Evolutionary conservation across 2,797 vertebrate species (phyloP).

Genomic region (Intellagama lesueurii): DNA sequence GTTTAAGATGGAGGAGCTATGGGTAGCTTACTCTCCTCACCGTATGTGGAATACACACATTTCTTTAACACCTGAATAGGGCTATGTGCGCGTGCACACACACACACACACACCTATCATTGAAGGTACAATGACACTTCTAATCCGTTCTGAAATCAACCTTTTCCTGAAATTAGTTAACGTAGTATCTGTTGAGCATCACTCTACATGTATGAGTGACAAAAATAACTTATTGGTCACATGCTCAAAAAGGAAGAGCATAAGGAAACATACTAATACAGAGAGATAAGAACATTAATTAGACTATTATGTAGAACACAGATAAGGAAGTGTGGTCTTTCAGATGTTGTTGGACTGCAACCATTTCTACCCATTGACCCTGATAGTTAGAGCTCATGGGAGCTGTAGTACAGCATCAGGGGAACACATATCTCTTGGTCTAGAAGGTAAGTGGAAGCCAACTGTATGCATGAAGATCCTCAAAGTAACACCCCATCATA

Average conservation of each 20-base stretch:
- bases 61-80: no score
- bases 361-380: neutral
- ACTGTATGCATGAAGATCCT: conserved; percentile 2
- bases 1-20: no score
- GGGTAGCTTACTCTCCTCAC: no score
- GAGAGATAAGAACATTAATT: conserved; percentile 10
- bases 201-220: neutral
- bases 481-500: neutral
- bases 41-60: no score
- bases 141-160: neutral
- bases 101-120: neutral
- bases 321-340: neutral
- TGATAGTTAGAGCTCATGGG: neutral
- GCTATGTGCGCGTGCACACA: neutral
- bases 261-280: neutral
- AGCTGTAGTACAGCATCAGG: neutral
- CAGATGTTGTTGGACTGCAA: neutral
- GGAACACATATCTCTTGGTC: neutral
- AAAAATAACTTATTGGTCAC: neutral
- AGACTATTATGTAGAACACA: neutral
- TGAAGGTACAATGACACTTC: neutral
- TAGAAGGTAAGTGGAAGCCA: neutral
- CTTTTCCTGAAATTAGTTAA: conserved; percentile 9
- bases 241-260: no score
- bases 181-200: neutral